Conservation (phyloP, 2,113 vertebrate species). For the Vireo altiloquus region DNA sequence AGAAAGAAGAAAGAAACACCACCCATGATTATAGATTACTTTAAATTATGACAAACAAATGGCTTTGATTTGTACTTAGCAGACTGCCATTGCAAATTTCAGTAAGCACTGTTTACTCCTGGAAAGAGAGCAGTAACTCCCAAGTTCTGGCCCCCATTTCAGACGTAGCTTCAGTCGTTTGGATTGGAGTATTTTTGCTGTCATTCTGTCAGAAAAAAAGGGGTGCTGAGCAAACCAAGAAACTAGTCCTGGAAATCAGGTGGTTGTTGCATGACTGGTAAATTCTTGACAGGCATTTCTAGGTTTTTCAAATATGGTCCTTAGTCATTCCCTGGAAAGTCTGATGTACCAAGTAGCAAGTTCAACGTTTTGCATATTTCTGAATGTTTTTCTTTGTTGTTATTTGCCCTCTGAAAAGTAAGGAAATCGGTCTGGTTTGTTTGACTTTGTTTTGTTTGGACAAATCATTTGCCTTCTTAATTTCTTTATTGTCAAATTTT, state of each 20-base stretch:
- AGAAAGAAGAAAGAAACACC: background rate
- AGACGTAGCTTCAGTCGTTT: background rate
- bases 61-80: background rate
- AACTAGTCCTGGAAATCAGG: background rate
- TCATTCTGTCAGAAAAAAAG: background rate
- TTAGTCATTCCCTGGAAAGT: background rate
- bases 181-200: background rate
- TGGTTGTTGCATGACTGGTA: background rate
- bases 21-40: accelerated
- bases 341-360: background rate
- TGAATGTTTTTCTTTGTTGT: background rate
- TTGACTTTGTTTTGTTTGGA: background rate
- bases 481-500: background rate
- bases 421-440: background rate
- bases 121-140: background rate
- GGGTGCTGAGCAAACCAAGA: background rate
- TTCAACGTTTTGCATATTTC: background rate
- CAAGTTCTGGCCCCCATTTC: background rate
- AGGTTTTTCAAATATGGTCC: background rate
- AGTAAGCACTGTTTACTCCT: background rate
- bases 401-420: background rate
- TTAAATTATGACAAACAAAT: background rate
- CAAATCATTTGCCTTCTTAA: background rate
- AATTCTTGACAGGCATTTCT: background rate
- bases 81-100: background rate